These are phyloP conservation scores for Nycticebus coucang DNA, from an alignment of 2,113 vertebrate genomes.

Conservation along the genomic window DNA sequence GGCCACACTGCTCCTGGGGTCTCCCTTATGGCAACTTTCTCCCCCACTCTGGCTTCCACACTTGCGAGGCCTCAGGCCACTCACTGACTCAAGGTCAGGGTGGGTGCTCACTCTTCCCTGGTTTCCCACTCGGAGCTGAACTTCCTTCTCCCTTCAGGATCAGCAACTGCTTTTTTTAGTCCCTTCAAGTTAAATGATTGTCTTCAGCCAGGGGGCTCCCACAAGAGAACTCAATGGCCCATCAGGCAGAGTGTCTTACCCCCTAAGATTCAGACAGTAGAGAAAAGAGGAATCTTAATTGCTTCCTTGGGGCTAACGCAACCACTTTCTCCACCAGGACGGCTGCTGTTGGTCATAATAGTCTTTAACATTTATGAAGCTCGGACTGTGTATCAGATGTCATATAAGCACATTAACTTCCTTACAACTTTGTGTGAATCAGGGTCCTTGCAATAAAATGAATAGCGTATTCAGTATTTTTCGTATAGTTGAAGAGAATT, in stretches of 20 bases:
- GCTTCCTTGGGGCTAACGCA: not conserved
- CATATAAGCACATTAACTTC: not conserved
- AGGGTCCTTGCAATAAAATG: not conserved
- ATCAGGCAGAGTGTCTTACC: not conserved
- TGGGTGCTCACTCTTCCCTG: not conserved
- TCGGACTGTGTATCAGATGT: not conserved
- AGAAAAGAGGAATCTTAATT: not conserved
- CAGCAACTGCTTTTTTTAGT: not conserved
- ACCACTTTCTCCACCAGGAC: too few relatives aligned
- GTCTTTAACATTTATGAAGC: not conserved
- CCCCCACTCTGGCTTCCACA: not conserved
- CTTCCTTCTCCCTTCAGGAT: not conserved
- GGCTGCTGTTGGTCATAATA: not conserved
- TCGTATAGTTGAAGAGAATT: not conserved
- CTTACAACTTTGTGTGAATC: not conserved
- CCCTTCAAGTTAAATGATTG: not conserved
- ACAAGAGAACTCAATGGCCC: not conserved
- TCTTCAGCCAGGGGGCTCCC: not conserved
- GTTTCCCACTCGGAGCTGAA: not conserved
- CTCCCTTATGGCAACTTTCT: not conserved
- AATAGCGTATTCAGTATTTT: not conserved
- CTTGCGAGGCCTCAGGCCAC: not conserved
- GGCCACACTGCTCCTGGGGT: too few relatives aligned
- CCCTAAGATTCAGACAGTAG: not conserved
- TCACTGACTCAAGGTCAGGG: fast-evolving